Conservation (phyloP, 2,113 vertebrate genomes). For the Nerophis ophidion region DNA sequence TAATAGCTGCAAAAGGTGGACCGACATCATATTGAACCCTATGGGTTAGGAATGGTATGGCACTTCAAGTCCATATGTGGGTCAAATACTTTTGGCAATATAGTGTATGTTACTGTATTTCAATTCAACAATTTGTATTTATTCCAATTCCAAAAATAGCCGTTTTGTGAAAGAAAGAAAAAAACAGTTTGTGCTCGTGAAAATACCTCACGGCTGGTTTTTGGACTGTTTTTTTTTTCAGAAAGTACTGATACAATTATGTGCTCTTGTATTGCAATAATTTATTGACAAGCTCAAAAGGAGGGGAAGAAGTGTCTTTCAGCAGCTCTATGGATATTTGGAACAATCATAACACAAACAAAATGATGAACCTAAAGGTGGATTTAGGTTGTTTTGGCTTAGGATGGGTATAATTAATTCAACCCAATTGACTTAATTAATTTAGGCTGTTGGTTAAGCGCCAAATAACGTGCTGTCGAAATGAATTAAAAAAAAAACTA, state of each 20-base stretch:
- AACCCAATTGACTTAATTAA: background rate
- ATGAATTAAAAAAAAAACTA: too few species aligned
- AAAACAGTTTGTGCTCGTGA: background rate
- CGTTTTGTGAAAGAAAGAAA: too few species aligned
- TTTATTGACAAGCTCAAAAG: too few species aligned
- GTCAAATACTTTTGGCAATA: too few species aligned
- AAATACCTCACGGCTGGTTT: background rate
- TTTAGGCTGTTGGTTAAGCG: background rate
- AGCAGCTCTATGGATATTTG: constrained; percentile 30
- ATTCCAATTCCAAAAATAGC: background rate
- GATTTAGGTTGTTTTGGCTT: constrained; percentile 6
- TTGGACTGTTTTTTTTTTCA: background rate
- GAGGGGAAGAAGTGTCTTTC: background rate
- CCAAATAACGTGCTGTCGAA: too few species aligned
- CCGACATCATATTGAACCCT: too few species aligned
- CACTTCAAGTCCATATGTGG: too few species aligned
- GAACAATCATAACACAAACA: constrained; percentile 37
- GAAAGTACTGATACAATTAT: background rate
- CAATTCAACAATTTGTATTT: too few species aligned
- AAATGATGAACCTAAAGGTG: constrained; percentile 13
- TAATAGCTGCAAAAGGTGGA: too few species aligned
- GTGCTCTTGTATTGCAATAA: constrained; percentile 1
- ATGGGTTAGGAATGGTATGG: too few species aligned
- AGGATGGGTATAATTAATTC: background rate
- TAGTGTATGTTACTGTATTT: background rate